Evolutionary conservation across 2,888 invertebrate species (phyloP).

Genomic region (Machimus atricapillus): DNA sequence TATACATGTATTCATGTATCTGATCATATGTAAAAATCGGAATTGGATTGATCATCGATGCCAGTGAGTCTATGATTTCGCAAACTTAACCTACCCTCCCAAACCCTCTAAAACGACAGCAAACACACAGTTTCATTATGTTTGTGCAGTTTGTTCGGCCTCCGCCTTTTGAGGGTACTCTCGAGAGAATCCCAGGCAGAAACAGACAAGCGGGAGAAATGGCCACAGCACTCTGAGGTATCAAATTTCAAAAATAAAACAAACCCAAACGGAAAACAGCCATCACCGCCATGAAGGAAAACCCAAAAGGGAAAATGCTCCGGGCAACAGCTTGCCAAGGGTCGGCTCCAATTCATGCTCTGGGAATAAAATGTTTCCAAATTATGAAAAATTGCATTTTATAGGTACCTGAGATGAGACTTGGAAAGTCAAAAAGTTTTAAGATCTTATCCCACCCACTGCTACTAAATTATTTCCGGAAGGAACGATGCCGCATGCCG

Average conservation of each 20-base stretch:
- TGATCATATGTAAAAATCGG: not conserved
- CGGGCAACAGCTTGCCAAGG: not conserved
- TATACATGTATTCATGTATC: not conserved
- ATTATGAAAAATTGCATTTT: not conserved
- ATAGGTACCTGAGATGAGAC: not conserved
- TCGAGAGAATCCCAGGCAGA: not conserved
- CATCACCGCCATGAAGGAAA: not conserved
- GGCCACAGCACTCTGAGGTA: not conserved
- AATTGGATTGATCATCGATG: not conserved
- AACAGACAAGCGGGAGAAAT: not conserved
- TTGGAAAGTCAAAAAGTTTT: not conserved
- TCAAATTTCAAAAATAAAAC: constrained; percentile 38
- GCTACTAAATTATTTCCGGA: not conserved
- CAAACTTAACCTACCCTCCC: not conserved
- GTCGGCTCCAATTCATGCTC: not conserved
- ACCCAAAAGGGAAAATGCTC: not conserved
- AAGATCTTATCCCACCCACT: not conserved
- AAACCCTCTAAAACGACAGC: not conserved
- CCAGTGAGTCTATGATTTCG: not conserved
- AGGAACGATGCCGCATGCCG: not conserved
- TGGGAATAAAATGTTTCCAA: not conserved
- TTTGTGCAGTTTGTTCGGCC: not conserved
- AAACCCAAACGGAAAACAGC: not conserved
- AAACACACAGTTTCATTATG: not conserved
- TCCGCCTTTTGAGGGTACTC: not conserved